Evolutionary conservation across 1,140 invertebrate genomes (phyloP), one percentile per base, ranked within the genome.

Genomic region (Lepidostoma basale): DNA sequence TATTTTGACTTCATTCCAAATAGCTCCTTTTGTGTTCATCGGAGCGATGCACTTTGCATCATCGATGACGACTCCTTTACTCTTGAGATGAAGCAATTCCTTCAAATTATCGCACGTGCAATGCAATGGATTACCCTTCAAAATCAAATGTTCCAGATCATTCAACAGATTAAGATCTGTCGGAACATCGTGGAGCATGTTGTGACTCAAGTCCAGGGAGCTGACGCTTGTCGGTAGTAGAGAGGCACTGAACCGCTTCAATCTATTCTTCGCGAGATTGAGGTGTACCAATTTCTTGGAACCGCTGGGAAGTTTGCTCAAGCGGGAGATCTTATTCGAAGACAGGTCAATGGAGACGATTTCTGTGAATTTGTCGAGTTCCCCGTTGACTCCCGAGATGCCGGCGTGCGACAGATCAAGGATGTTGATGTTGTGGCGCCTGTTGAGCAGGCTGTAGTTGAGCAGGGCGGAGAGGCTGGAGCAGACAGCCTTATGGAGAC

Each of bases 131-230:
- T 88, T 88, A 45, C 84, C 85, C 67, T 81, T 76, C 58, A 88
- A 74, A 72, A 86, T 80, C 68, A 88, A 75, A 72, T 83, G 82
- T 74, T 84, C 81, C 54, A 88, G 76, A 67, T 82, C 76, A 3
- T 71, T 72, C 70, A 88, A 77, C 74, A 81, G 78, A 28, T 70
- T 79, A 30, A 87, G 73, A 72, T 88, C 84, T 68, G 81, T 73
- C 6, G 87, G 87, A 63, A 88, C 77, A 76, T 85, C 75, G 64
- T 76, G 78, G 69, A 88, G 80, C 25, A 84, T 77, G 77, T 88
- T 88, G 69, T 86, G 81, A 64, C 86, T 84, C 77, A 88, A 79
- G 76, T 88, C 85, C 73, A 88, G 78, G 28, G 84, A 81, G 78
- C 85, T 84, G 67, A 88, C 76, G 74, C 85, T 84, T 69, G 77